phyloP scores from a whole-genome alignment of 1,140 invertebrate species.

The Caligus rogercresseyi region DNA sequence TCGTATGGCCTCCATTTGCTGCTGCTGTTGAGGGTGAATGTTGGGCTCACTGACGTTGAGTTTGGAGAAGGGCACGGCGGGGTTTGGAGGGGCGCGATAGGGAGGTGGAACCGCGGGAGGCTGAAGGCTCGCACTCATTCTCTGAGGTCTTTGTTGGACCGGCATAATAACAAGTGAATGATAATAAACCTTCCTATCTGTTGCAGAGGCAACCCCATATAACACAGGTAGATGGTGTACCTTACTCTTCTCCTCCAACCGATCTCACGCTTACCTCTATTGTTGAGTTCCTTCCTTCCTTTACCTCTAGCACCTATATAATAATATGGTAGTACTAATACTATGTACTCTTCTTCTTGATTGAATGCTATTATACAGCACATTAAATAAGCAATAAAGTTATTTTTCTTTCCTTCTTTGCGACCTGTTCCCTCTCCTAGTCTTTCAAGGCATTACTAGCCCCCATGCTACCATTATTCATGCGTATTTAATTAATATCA shows the following conservation, averaged over 20 bases:
- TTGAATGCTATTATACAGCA: too few relatives aligned
- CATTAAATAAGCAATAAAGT: too few relatives aligned
- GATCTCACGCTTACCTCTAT: background rate
- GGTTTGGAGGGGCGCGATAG: constrained; percentile 1
- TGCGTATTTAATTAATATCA: too few relatives aligned
- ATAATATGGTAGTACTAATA: too few relatives aligned
- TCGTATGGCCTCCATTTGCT: background rate
- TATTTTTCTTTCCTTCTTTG: too few relatives aligned
- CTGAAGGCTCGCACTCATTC: background rate
- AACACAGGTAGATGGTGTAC: background rate
- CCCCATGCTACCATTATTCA: too few relatives aligned
- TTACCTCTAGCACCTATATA: too few relatives aligned
- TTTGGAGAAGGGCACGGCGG: background rate
- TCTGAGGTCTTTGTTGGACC: background rate
- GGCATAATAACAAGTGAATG: background rate
- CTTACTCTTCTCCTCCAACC: background rate
- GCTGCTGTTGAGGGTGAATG: background rate
- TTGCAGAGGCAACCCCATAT: background rate
- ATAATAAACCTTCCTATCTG: background rate
- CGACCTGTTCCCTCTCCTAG: too few relatives aligned
- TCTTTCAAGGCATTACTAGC: too few relatives aligned
- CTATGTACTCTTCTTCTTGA: too few relatives aligned
- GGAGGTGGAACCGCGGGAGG: constrained; percentile 10
- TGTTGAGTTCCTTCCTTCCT: background rate
- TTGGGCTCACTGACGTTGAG: constrained; percentile 17